These are phyloP conservation scores for Channallabes apus DNA, from an alignment of 2,797 vertebrate genomes.

Conservation along the genomic window DNA sequence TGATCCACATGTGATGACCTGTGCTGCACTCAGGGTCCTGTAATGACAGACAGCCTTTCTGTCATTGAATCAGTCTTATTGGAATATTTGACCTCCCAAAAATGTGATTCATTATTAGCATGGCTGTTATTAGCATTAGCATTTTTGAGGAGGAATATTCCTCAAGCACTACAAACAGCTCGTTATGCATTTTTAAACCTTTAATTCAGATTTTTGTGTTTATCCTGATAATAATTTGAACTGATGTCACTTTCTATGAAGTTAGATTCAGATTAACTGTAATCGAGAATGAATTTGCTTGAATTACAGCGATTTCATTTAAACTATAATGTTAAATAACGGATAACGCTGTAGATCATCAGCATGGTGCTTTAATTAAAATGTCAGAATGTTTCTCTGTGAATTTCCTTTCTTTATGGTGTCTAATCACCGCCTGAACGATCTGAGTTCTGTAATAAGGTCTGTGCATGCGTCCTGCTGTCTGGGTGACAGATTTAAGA, in stretches of 20 bases:
- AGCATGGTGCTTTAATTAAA: neutral
- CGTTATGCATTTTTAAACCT: conserved; percentile 20
- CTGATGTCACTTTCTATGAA: neutral
- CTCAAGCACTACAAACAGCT: neutral
- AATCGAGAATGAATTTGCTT: neutral
- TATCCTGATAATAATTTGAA: neutral
- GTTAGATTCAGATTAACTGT: neutral
- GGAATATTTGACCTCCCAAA: conserved; percentile 33
- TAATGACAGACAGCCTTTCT: conserved; percentile 18
- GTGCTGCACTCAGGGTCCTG: conserved; percentile 25
- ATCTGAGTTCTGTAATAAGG: too few species aligned
- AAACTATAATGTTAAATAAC: neutral
- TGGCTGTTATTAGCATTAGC: conserved; percentile 6
- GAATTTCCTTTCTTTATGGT: too few species aligned
- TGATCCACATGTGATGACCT: conserved; percentile 37
- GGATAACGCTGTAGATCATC: neutral
- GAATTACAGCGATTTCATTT: neutral
- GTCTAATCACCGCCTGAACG: too few species aligned
- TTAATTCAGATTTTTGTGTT: conserved; percentile 5
- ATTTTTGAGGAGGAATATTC: conserved; percentile 35
- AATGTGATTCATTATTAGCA: conserved; percentile 10
- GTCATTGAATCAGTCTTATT: neutral
- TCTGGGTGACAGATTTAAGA: too few species aligned
- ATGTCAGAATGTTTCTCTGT: neutral
- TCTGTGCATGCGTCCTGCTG: too few species aligned